Evolutionary conservation across 2,888 invertebrate species (phyloP).

Genomic region (Nephrocerus scutellatus): DNA sequence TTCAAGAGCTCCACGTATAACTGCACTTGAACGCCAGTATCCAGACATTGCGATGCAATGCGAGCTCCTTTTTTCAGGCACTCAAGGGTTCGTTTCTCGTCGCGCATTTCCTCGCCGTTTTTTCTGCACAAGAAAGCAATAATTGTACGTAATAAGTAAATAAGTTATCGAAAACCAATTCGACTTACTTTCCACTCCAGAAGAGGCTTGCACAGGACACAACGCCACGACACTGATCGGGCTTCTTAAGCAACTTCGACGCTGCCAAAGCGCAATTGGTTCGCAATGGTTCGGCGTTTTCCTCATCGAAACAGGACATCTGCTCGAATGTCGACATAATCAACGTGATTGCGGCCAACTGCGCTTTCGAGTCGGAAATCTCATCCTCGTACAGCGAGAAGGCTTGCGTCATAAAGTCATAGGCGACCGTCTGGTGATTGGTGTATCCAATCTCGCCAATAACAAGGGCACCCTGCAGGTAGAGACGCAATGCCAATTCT

Average conservation of each 20-base stretch:
- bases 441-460: conserved; percentile 88
- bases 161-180: background rate
- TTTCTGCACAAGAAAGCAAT: conserved; percentile 30
- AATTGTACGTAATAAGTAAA: too few relatives aligned
- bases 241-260: conserved; percentile 92
- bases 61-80: conserved; percentile 92
- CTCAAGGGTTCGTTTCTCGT: conserved; percentile 86
- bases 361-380: conserved; percentile 94
- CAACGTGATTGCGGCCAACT: conserved; percentile 89
- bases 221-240: conserved; percentile 95
- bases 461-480: conserved; percentile 91
- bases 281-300: conserved; percentile 92
- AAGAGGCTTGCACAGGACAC: conserved; percentile 92
- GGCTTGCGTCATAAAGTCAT: conserved; percentile 91
- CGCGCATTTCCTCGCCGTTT: conserved; percentile 62
- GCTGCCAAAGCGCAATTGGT: conserved; percentile 95
- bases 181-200: conserved; percentile 75
- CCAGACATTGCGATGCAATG: conserved; percentile 97
- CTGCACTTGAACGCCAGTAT: conserved; percentile 92
- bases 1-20: conserved; percentile 91
- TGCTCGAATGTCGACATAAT: conserved; percentile 94
- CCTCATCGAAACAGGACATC: conserved; percentile 89
- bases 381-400: conserved; percentile 98
- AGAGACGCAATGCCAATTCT: conserved; percentile 86
- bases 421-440: conserved; percentile 93